A percentile compares a stretch with the other conserved stretches of the same genome.
phyloP scores from a whole-genome alignment of 2,888 invertebrate genomes.

The Cryptus armator region DNA sequence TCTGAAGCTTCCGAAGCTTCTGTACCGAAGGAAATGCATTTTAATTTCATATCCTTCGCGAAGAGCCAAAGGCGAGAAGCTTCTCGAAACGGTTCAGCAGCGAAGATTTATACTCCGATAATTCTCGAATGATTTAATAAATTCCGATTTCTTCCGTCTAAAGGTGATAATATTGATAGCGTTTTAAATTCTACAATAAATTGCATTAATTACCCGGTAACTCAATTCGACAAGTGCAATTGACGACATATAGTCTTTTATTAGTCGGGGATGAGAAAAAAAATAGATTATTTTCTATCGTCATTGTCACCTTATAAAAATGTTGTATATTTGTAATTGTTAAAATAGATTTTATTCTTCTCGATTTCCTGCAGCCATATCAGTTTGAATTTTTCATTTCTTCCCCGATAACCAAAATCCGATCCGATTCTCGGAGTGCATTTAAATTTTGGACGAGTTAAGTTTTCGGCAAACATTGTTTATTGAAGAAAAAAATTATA shows the following conservation, averaged over 20 bases:
- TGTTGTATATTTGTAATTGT: too few relatives aligned
- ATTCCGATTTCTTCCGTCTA: background rate
- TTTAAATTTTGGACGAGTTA: too few relatives aligned
- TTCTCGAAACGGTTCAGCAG: constrained; percentile 4
- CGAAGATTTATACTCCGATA: constrained; percentile 45
- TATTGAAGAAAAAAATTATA: too few relatives aligned
- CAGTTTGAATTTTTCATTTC: too few relatives aligned
- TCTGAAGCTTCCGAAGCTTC: background rate
- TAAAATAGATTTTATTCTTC: too few relatives aligned
- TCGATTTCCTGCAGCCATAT: too few relatives aligned
- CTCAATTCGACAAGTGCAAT: background rate
- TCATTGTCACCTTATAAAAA: background rate
- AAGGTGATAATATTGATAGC: background rate
- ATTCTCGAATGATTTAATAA: constrained; percentile 35
- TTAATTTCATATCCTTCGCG: constrained; percentile 38
- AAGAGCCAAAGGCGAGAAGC: constrained; percentile 18
- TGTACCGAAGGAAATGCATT: constrained; percentile 31
- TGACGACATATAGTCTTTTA: background rate
- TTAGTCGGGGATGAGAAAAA: background rate
- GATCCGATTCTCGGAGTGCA: too few relatives aligned
- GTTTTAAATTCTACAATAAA: background rate
- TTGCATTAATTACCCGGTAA: background rate
- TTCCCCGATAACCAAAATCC: too few relatives aligned
- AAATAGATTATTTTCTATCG: background rate
- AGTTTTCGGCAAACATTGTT: too few relatives aligned